phyloP scores from a whole-genome alignment of 2,113 vertebrate species.

The Paralichthys olivaceus region DNA sequence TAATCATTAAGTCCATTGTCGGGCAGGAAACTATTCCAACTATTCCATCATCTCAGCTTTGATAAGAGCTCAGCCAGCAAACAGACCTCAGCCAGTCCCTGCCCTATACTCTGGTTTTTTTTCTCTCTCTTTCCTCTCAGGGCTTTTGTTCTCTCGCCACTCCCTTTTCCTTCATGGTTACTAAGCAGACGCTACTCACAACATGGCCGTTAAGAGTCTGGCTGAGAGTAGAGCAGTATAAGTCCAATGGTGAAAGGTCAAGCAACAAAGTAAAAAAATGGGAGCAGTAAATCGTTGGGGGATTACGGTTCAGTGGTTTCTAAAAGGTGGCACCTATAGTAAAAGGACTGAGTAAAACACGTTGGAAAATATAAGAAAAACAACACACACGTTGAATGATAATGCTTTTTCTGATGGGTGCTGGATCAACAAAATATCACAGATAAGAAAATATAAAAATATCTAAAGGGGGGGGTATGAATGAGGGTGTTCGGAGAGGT shows the following conservation, averaged over 20 bases:
- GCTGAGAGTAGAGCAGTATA: not conserved
- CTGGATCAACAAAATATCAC: no score
- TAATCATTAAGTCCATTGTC: conserved; percentile 11
- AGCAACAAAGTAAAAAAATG: not conserved
- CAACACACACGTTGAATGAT: no score
- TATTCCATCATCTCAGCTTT: conserved; percentile 64
- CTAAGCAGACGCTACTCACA: conserved; percentile 12
- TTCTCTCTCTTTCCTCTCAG: conserved; percentile 8
- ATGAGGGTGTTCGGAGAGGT: conserved; percentile 7
- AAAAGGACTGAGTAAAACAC: not conserved
- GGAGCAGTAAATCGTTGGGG: not conserved
- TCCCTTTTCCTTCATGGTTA: conserved; percentile 53
- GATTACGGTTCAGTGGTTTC: not conserved
- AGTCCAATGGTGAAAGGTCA: conserved; percentile 15
- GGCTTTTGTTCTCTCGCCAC: conserved; percentile 71
- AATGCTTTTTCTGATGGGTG: no score
- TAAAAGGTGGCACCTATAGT: not conserved
- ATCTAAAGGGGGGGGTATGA: no score
- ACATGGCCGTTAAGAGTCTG: not conserved
- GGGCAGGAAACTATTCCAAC: conserved; percentile 71
- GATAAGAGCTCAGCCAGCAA: conserved; percentile 68
- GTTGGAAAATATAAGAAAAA: not conserved
- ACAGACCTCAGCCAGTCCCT: conserved; percentile 40
- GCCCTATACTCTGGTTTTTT: conserved; percentile 24
- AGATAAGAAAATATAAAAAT: no score